phyloP scores from a whole-genome alignment of 2,797 vertebrate genomes.

The Natrix natrix region DNA sequence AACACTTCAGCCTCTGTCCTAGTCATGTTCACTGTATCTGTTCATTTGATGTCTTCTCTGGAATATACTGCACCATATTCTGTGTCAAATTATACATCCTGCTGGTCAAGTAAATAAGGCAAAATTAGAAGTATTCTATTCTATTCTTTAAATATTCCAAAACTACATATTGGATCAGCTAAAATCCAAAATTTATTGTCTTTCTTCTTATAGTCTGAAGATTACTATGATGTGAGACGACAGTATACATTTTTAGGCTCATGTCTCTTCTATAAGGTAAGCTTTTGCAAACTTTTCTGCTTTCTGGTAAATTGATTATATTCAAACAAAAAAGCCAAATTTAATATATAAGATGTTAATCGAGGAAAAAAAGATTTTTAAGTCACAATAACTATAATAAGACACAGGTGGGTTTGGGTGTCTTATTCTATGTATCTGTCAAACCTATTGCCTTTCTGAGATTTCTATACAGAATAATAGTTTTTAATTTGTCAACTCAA shows the following conservation, averaged over 20 bases:
- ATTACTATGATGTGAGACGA: conserved; percentile 89
- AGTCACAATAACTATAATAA: not conserved
- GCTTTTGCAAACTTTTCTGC: conserved; percentile 33
- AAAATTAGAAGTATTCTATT: not conserved
- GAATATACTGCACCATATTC: not conserved
- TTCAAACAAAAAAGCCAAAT: not conserved
- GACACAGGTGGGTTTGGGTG: not conserved
- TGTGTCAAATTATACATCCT: not conserved
- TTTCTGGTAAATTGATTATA: not conserved
- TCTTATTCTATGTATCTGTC: not conserved
- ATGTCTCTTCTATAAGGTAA: conserved; percentile 95
- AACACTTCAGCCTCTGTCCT: not conserved
- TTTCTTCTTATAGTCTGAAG: conserved; percentile 83
- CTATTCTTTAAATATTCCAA: not conserved
- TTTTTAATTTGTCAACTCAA: too few relatives aligned
- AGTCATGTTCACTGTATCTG: not conserved
- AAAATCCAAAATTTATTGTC: not conserved
- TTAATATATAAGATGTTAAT: not conserved
- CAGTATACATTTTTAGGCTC: conserved; percentile 90
- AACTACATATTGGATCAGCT: conserved; percentile 4
- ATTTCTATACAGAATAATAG: not conserved
- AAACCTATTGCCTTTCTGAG: not conserved
- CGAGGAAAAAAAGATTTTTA: not conserved
- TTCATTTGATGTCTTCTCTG: not conserved
- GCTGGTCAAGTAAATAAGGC: not conserved